Conservation (phyloP, 1,140 invertebrate species). For the Aphelenchoides besseyi region DNA sequence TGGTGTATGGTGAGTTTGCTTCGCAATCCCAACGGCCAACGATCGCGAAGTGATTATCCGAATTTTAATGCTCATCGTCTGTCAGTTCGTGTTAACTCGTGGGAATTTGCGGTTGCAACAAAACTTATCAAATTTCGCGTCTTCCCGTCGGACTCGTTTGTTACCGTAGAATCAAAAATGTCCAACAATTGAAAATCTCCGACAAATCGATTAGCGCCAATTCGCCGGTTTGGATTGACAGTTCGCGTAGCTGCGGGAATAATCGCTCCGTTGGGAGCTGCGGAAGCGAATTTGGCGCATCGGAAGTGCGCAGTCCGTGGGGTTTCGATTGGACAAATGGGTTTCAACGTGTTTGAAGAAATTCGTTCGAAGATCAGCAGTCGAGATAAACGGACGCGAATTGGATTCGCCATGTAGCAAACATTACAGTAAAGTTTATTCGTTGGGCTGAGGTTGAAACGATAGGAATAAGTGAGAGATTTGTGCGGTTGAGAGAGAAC, state of each 20-base stretch:
- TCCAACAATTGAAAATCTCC: neutral
- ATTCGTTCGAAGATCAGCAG: neutral
- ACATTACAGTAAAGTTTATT: too few relatives aligned
- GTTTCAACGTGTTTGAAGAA: slow-evolving; percentile 17
- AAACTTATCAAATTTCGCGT: neutral
- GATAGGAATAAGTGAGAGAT: too few relatives aligned
- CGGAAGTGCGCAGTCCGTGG: neutral
- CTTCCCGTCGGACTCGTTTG: neutral
- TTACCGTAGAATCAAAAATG: neutral
- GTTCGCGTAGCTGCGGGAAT: too few relatives aligned
- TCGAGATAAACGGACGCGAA: slow-evolving; percentile 24
- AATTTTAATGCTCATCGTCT: neutral
- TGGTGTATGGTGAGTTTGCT: neutral
- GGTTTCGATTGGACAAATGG: neutral
- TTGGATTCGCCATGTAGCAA: too few relatives aligned
- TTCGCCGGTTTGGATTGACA: too few relatives aligned
- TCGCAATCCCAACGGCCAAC: neutral
- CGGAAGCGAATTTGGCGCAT: neutral
- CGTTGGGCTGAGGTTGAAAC: too few relatives aligned
- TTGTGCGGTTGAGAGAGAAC: too few relatives aligned
- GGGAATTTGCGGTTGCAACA: neutral
- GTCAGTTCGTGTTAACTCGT: neutral
- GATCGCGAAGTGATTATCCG: neutral
- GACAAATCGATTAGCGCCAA: neutral
- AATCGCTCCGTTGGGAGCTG: too few relatives aligned